Base-by-base conservation (phyloP, 1,140 invertebrate genomes). In the Cylas formicarius region DNA sequence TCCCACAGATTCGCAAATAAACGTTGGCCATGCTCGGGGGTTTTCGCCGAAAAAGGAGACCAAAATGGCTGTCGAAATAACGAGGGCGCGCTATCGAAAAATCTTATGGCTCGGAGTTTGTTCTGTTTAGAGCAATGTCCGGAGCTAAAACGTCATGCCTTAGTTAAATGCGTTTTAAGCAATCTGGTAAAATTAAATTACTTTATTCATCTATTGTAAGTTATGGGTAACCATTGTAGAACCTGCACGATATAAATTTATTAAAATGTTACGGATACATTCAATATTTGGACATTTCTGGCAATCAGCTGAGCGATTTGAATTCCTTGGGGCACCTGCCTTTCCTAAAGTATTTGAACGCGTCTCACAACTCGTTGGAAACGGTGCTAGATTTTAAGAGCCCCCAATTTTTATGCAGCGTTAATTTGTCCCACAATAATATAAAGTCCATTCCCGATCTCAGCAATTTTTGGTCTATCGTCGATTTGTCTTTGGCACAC, bases 311-410 rank as follows among this genome's bases (percentile, higher is more conserved):
- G 6, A 41, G 33, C 2, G 39, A 37, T 21, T 38, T 62, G 17
- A 20, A 40, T 24, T 13, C 54, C 10, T 23, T 62, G 2, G 44
- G 44, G 0, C 16, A 50, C 20, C 26, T 60, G 10, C 55, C 56
- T 5, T 60, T 52, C 28, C 33, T 62, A 13, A 60, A 58, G 41
- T 54, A 57, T 44, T 41, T 62, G 27, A 47, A 62, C 37, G 56
- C 57, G 6, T 62, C 60, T 0, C 35, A 51, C 19, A 62, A 62
- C 35, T 23, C 24, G 9, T 24, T 62, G 17, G 42, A 20, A 3
- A 37, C 52, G 10, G 33, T 58, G 10, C 38, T 62, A 22, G 39
- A 58, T 40, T 62, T 62, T 35, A 53, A 48, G 23, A 20, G 58
- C 2, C 58, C 60, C 10, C 53, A 46, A 42, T 50, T 53, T 48